phyloP scores from a whole-genome alignment of 2,797 vertebrate genomes.

The Chelon labrosus region DNA sequence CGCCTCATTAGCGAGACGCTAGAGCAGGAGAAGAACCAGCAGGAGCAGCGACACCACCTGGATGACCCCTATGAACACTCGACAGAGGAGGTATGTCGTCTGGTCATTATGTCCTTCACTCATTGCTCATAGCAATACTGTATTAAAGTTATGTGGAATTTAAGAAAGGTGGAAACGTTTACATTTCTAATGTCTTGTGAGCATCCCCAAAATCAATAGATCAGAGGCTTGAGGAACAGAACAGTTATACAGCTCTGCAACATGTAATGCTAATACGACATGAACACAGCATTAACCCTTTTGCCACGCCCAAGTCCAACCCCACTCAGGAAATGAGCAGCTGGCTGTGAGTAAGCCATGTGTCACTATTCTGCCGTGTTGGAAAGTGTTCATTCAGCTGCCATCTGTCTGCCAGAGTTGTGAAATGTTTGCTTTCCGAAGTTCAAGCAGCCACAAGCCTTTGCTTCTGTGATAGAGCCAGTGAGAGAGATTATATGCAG shows the following conservation, averaged over 20 bases:
- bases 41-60: constrained; percentile 81
- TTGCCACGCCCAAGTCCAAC: constrained; percentile 26
- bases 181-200: no score
- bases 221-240: neutral
- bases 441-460: constrained; percentile 55
- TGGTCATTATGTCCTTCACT: neutral
- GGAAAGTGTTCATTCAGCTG: constrained; percentile 51
- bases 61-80: constrained; percentile 91
- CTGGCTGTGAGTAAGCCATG: constrained; percentile 54
- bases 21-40: constrained; percentile 91
- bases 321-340: constrained; percentile 51
- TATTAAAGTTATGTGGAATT: neutral
- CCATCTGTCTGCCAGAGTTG: constrained; percentile 54
- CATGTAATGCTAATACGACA: neutral
- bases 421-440: constrained; percentile 74
- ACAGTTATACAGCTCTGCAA: constrained; percentile 12
- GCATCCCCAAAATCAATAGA: no score
- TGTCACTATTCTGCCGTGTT: constrained; percentile 49
- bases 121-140: neutral
- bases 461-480: constrained; percentile 26
- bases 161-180: neutral
- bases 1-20: constrained; percentile 95
- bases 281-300: constrained; percentile 3
- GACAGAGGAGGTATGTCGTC: constrained; percentile 86
- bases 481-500: constrained; percentile 9